Conservation (phyloP, 1,140 invertebrate genomes). For the Subanguina moxae region DNA sequence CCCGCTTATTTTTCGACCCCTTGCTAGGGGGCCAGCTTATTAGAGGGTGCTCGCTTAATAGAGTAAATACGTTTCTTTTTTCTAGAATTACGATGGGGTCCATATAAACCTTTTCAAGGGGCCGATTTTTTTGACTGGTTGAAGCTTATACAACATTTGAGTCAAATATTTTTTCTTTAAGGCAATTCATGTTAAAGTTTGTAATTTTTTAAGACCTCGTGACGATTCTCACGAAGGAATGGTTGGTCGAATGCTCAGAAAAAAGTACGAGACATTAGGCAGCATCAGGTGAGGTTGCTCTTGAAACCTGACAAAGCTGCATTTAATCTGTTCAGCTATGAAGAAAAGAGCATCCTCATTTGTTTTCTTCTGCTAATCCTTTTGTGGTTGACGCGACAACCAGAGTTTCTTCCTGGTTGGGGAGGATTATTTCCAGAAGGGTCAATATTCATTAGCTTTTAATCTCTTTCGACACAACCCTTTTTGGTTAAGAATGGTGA, state of each 20-base stretch:
- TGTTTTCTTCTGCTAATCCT: conserved; percentile 75
- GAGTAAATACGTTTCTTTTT: too few relatives aligned
- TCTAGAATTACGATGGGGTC: too few relatives aligned
- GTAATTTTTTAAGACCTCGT: neutral
- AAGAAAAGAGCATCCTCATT: conserved; percentile 72
- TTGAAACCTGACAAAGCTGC: conserved; percentile 3
- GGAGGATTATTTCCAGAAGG: conserved; percentile 57
- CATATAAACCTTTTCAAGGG: too few relatives aligned
- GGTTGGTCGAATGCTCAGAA: conserved; percentile 64
- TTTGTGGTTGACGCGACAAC: conserved; percentile 82
- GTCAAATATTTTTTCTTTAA: too few relatives aligned
- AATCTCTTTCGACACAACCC: neutral
- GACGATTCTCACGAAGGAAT: conserved; percentile 39
- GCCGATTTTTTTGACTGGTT: too few relatives aligned
- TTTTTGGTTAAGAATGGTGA: conserved; percentile 30
- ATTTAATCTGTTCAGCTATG: conserved; percentile 64
- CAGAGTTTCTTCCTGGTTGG: conserved; percentile 77
- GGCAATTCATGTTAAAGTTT: too few relatives aligned
- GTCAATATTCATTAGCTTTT: conserved; percentile 26
- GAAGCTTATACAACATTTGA: too few relatives aligned
- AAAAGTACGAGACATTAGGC: conserved; percentile 70
- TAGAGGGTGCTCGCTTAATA: too few relatives aligned
- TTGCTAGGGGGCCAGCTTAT: too few relatives aligned
- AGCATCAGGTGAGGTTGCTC: neutral
- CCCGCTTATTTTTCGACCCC: too few relatives aligned